Evolutionary conservation across 2,888 invertebrate species (phyloP), one percentile per base, ranked within the genome.

Genomic region (Amiota communis): DNA sequence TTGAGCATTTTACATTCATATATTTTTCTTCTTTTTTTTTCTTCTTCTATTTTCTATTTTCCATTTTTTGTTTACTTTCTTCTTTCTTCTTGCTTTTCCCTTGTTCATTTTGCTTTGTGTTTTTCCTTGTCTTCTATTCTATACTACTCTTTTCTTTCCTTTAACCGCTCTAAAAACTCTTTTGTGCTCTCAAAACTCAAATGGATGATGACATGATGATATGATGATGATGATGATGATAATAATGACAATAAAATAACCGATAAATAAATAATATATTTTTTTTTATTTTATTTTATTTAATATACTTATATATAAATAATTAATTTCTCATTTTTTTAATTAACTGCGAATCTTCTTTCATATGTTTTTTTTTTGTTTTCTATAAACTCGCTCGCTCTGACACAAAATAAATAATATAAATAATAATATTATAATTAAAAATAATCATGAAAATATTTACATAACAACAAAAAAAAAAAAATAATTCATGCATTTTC

Each of bases 11-110:
- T 80, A 78, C 81, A 84, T 82, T 79, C 78, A 81, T 82, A 81
- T 80, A 79, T 83, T 77, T 79, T 82, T 84, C 79, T 86, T 83
- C 78, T 78, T 79, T 80, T 79, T 81, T 79, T 86, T 81, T 87
- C 82, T 87, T 76, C 78, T 75, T 76, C 78, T 80, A 84, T 79
- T 74, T 77, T 86, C 74, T 76, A 83, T 77, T 83, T 81, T 84
- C 49, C 81, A 80, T 80, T 77, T 79, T 79, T 79, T 65, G 80
- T 80, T 79, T 79, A 76, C 85, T 77, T 80, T 75, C 80, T 57
- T 23, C 10, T 70, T 80, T 80, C n/a, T 57, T 13, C 57, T 13
- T 53, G 12, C n/a, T 53, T 17, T 57, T n/a, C 57, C 57, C 20
- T 17, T 17, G 15, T 13, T 17, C 57, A 17, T 57, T 57, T 57